phyloP scores from a whole-genome alignment of 2,113 vertebrate genomes.

The Oplegnathus fasciatus region DNA sequence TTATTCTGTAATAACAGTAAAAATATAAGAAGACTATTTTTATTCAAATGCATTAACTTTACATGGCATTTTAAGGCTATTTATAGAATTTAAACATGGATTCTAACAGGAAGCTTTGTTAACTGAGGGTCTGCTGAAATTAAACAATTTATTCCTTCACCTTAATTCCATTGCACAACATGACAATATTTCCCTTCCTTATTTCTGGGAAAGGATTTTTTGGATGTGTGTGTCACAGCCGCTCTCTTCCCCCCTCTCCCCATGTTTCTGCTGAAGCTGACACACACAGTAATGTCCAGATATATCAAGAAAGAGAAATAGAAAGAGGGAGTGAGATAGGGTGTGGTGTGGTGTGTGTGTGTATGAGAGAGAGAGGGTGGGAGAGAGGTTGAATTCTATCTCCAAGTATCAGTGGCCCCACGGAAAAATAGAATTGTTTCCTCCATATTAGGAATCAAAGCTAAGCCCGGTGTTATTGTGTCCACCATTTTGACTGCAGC shows the following conservation, averaged over 20 bases:
- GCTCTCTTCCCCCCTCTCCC: constrained; percentile 4
- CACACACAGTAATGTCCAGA: constrained; percentile 75
- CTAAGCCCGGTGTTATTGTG: constrained; percentile 76
- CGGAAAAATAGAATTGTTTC: constrained; percentile 77
- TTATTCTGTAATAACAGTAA: constrained; percentile 41
- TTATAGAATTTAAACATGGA: constrained; percentile 15
- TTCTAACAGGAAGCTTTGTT: background rate
- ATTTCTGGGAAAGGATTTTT: constrained; percentile 39
- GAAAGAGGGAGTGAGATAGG: constrained; percentile 51
- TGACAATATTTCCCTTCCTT: constrained; percentile 25
- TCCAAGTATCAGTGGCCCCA: constrained; percentile 65
- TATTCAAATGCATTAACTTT: constrained; percentile 45
- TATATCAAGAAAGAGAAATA: constrained; percentile 70
- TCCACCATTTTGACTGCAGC: constrained; percentile 82
- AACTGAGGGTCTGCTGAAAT: constrained; percentile 8
- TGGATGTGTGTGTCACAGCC: constrained; percentile 39
- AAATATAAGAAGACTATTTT: constrained; percentile 2
- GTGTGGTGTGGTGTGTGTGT: constrained; percentile 51
- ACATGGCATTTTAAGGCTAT: constrained; percentile 38
- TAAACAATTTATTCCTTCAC: constrained; percentile 1
- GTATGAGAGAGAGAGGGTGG: constrained; percentile 21
- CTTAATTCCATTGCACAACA: constrained; percentile 1
- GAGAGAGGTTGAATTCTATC: constrained; percentile 70
- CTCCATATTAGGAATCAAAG: constrained; percentile 83
- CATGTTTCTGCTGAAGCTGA: constrained; percentile 61